Base-by-base conservation (phyloP, 2,113 vertebrate genomes). In the Elephas maximus region DNA sequence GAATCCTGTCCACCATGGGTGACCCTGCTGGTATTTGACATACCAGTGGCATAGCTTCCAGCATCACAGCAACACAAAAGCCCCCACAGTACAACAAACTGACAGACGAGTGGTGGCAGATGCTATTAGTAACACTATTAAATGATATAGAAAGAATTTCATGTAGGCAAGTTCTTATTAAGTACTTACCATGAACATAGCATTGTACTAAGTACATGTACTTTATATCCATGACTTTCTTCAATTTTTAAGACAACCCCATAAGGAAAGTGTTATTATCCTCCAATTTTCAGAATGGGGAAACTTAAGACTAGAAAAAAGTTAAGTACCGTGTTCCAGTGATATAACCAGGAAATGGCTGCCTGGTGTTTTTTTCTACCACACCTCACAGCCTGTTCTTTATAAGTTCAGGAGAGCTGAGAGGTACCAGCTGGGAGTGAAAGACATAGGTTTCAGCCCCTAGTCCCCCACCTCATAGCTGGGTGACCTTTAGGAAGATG, bases 121-220 rank as follows among this genome's bases (percentile, higher is more conserved):
- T 37, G 37, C 37, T 37, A 37, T 37, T 37, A 37, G 37, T 37
- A 37, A 37, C 37, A 62, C 41, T 87, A 90, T 89, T 74, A 69
- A 95, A 86, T 74, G 53, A 73, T 83, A 95, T n/a, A 48, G 41
- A 86, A 30, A 96, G 71, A 85, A 67, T 76, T 88, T 88, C 62
- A 63, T 45, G 20, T 89, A 28, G 44, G 53, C 60, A 91, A 95
- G 6, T 51, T 17, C 45, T 17, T 44, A 88, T 77, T 51, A 24
- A 85, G 51, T 60, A 73, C 30, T 67, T 82, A 90, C 41, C 24
- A 69, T 33, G 26, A 92, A 84, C 26, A 57, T 12, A 28, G 37
- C n/a, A 93, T 78, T 88, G 57, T 18, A 28, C 67, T 67, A 85
- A 69, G 41, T 5, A 62, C 60, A 67, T 20, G 18, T 33, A 41